A percentile compares a stretch with the other conserved stretches of the same genome.
Conservation (phyloP, 2,797 vertebrate genomes). For the Sebastes matsubarae region DNA sequence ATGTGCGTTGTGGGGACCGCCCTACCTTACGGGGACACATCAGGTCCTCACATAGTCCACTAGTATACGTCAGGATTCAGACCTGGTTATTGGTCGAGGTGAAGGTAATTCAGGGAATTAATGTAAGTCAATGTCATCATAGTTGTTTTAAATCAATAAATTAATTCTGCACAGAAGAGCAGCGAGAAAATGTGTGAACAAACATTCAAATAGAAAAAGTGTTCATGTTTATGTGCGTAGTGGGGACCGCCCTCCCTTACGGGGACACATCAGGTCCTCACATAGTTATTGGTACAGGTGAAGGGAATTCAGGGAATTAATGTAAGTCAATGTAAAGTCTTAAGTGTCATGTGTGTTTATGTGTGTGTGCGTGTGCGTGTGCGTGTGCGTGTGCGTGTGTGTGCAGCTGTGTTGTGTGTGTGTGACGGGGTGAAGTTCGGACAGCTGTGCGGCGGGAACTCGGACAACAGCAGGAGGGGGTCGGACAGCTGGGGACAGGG, state of each 20-base stretch:
- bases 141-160: no score
- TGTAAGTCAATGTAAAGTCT: background rate
- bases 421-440: conserved; percentile 69
- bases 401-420: conserved; percentile 48
- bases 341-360: background rate
- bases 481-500: conserved; percentile 66
- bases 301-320: background rate
- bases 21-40: background rate
- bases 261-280: background rate
- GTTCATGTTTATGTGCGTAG: background rate
- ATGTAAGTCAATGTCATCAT: background rate
- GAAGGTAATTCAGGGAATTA: background rate
- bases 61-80: no score
- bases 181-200: background rate
- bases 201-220: background rate
- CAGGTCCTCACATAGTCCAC: background rate
- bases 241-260: background rate
- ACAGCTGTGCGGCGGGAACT: conserved; percentile 73
- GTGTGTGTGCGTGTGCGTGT: background rate
- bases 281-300: background rate
- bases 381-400: conserved; percentile 13
- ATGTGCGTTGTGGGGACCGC: background rate
- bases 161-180: background rate
- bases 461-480: conserved; percentile 49
- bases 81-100: background rate